Percentiles rank a stretch among this genome's conserved stretches.
phyloP scores from a whole-genome alignment of 2,888 invertebrate genomes.

The Cosmia trapezina region DNA sequence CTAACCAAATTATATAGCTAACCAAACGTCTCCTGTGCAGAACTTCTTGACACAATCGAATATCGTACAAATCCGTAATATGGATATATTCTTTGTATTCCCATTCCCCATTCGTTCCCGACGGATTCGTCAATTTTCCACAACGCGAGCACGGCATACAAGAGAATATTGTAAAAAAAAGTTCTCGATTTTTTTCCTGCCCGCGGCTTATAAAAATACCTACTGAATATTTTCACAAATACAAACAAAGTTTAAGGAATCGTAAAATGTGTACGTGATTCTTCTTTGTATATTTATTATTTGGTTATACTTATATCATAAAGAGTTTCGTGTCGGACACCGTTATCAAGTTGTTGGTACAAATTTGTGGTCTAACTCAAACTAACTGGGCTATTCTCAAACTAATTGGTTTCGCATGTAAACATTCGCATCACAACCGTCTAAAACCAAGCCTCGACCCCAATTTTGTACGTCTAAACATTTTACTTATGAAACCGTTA shows the following conservation, averaged over 20 bases:
- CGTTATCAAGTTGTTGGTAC: conserved; percentile 15
- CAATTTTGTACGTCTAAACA: conserved; percentile 24
- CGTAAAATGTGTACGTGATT: conserved; percentile 24
- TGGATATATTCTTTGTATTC: conserved; percentile 62
- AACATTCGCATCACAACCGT: conserved; percentile 32
- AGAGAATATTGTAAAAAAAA: conserved; percentile 55
- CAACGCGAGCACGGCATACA: conserved; percentile 63
- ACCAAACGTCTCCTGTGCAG: conserved; percentile 25
- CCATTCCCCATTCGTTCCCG: conserved; percentile 60
- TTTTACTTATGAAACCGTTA: conserved; percentile 46
- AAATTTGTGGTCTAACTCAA: conserved; percentile 39
- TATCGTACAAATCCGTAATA: conserved; percentile 53
- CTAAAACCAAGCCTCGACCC: conserved; percentile 13
- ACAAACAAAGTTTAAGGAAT: conserved; percentile 41
- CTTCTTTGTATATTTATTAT: conserved; percentile 18
- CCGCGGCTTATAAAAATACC: conserved; percentile 30
- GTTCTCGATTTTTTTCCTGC: conserved; percentile 53
- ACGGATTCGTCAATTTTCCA: conserved; percentile 73
- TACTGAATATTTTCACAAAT: conserved; percentile 34
- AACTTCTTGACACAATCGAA: conserved; percentile 58
- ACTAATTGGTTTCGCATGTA: conserved; percentile 53
- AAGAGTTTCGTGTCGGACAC: conserved; percentile 21
- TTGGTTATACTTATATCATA: background rate
- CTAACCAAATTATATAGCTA: no score
- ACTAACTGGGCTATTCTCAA: conserved; percentile 33